Evolutionary conservation across 2,888 invertebrate species (phyloP), one percentile per base, ranked within the genome.

Genomic region (Leptinotarsa peninsularis): DNA sequence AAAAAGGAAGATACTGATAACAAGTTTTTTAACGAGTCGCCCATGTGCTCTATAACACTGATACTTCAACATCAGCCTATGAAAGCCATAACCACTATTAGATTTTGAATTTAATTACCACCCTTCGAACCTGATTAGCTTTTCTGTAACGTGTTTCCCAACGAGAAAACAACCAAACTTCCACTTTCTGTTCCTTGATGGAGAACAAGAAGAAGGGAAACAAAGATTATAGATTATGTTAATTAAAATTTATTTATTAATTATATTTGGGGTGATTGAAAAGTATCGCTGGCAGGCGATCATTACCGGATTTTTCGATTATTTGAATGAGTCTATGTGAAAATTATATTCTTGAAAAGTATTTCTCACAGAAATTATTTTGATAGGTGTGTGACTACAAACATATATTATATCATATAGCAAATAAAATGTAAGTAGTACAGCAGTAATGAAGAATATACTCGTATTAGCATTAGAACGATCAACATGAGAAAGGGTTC

Each of bases 41-140:
- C 68, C 14, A 18, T 68, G 68, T n/a, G 14, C 27, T 54, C 54
- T 43, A 27, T 68, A 68, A 68, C 23, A 68, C 33, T 49, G 68
- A 72, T 76, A 78, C 76, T 78, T 74, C 78, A 76, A 76, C 72
- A 76, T 76, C 73, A 75, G 72, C 76, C 74, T 71, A 76, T 72
- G 78, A 75, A 75, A 79, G 74, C 66, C 76, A 56, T 71, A 78
- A 79, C 81, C 78, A 81, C 81, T 83, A 83, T 83, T 82, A 83
- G 80, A 83, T 83, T 82, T 81, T 76, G 74, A 80, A 82, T 82
- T 82, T 82, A 83, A 83, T 83, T 83, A 82, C 81, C 80, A 79
- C 81, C 83, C 81, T 82, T 82, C 82, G 80, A 82, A 81, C 79
- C 77, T 80, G 81, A 82, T 83, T 83, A 82, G 82, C 78, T 81